Evolutionary conservation across 2,888 invertebrate species (phyloP).

Genomic region (Trichogramma evanescens): DNA sequence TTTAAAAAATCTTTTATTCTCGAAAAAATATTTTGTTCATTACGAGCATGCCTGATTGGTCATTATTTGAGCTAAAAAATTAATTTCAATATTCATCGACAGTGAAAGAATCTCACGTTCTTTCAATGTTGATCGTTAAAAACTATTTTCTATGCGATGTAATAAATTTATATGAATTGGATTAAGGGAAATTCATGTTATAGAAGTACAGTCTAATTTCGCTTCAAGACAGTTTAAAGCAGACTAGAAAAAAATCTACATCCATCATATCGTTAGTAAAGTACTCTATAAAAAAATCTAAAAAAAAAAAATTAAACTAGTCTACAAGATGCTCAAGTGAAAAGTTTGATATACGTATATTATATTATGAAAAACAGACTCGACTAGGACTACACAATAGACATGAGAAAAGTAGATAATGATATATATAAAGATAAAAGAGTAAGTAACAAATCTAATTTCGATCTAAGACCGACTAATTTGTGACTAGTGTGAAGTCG

Average conservation of each 20-base stretch:
- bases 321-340: conserved; percentile 21
- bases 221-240: conserved; percentile 20
- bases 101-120: conserved; percentile 6
- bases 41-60: conserved; percentile 14
- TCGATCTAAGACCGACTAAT: conserved; percentile 31
- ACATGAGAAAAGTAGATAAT: conserved; percentile 18
- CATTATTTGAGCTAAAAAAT: background rate
- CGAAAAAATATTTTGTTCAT: background rate
- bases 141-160: background rate
- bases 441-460: conserved; percentile 19
- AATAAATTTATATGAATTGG: background rate
- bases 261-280: conserved; percentile 3
- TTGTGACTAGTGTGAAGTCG: conserved; percentile 15
- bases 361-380: background rate
- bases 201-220: conserved; percentile 12
- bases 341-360: conserved; percentile 5
- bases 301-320: conserved; percentile 15
- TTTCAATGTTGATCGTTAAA: conserved; percentile 1
- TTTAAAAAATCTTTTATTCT: background rate
- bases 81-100: background rate
- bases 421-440: conserved; percentile 16
- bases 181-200: conserved; percentile 1
- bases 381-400: conserved; percentile 12
- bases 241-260: conserved; percentile 15
- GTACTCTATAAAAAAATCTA: conserved; percentile 6